These are phyloP conservation scores for Balaenoptera acutorostrata DNA, from an alignment of 2,113 vertebrate species.

Conservation along the genomic window DNA sequence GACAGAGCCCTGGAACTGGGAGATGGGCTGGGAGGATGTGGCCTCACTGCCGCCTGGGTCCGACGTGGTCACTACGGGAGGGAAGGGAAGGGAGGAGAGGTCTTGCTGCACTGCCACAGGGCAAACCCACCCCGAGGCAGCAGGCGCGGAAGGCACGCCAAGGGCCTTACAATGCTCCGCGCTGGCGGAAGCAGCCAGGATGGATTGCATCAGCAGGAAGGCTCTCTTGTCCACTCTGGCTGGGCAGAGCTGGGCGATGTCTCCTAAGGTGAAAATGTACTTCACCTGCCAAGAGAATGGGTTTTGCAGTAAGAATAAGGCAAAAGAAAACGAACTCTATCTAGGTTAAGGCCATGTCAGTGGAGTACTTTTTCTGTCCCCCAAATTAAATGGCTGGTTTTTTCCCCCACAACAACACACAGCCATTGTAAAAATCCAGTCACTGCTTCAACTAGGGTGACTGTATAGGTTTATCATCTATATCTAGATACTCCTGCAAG, in stretches of 20 bases:
- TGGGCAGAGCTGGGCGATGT: constrained; percentile 90
- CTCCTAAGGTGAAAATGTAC: constrained; percentile 92
- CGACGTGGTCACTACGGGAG: constrained; percentile 19
- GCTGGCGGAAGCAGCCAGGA: constrained; percentile 83
- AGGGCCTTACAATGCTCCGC: constrained; percentile 78
- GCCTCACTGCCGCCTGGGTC: constrained; percentile 65
- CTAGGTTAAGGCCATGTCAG: not conserved
- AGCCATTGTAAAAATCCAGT: not conserved
- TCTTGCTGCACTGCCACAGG: not conserved
- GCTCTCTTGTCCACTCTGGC: constrained; percentile 84
- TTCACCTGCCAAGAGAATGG: constrained; percentile 83
- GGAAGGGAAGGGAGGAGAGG: not conserved
- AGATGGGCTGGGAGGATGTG: constrained; percentile 78
- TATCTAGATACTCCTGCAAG: not conserved
- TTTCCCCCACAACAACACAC: not conserved
- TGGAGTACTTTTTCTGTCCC: not conserved
- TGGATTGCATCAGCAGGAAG: constrained; percentile 92
- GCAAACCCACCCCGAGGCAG: not conserved
- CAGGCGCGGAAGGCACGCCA: not conserved
- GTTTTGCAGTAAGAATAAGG: constrained; percentile 37
- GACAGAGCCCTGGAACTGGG: constrained; percentile 84
- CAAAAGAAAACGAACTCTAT: constrained; percentile 18
- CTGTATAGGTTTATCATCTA: not conserved
- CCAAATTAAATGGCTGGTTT: not conserved
- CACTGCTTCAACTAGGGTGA: not conserved